Base-by-base conservation (phyloP, 2,888 invertebrate genomes). In the Dexiosoma caninum region DNA sequence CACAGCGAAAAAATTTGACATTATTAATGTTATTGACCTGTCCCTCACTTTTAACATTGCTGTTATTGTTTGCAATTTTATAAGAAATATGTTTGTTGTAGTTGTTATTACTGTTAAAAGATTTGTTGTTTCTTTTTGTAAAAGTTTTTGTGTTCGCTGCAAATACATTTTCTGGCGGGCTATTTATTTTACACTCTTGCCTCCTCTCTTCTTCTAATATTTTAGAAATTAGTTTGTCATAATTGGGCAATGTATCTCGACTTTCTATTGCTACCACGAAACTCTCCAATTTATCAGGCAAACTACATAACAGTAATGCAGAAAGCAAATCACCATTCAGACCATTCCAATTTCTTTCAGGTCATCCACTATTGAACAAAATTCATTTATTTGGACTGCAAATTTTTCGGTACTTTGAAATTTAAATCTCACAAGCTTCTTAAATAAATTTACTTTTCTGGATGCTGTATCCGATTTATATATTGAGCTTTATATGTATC, bases 171-270 rank as follows among this genome's bases (percentile, higher is more conserved):
- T 2, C 70, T 27, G n/a, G 74, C 74, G 14, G 74, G 5, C 77
- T 77, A 27, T 16, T 59, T 35, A 40, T 23, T 9, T 59, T 71
- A 19, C 82, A 75, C n/a, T n/a, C n/a, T n/a, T n/a, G n/a, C n/a
- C n/a, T n/a, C n/a, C n/a, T 30, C 71, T 72, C 69, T 49, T 78
- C 79, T 66, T 82, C 74, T 10, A 44, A 23, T 2, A 79, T 40
- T 51, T 82, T 78, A 0, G 75, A 53, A 35, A 77, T 80, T 21
- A 82, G 3, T 76, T 23, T 59, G 80, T 46, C 40, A 27, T 10
- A 46, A 21, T 23, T 21, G 2, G 37, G 27, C 3, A 27, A 6
- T 3, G 3, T 6, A 14, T 14, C 42, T 59, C 69, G 49, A 8
- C 7, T 2, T 8, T 37, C 37, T 8, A 37, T 79, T 79, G 27